phyloP scores from a whole-genome alignment of 2,797 vertebrate genomes.

The Xiphophorus birchmanni region DNA sequence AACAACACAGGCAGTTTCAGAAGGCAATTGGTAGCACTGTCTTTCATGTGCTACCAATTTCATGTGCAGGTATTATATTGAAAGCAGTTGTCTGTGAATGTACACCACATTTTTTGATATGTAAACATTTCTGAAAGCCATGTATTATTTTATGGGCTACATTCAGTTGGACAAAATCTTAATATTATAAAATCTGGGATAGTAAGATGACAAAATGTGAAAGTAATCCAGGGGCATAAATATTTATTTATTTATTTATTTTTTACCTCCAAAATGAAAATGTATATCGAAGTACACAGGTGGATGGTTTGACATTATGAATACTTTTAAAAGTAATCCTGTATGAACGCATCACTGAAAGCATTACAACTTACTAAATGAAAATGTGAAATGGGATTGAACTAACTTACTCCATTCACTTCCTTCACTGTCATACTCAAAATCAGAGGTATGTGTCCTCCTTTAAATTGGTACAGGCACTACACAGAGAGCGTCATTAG shows the following conservation, averaged over 20 bases:
- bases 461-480: conserved; percentile 24
- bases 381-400: neutral
- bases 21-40: neutral
- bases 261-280: neutral
- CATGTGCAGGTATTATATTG: neutral
- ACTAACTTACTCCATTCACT: too few species aligned
- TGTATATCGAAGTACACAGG: neutral
- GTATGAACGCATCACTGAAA: neutral
- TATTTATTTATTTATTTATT: neutral
- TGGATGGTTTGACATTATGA: neutral
- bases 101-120: neutral
- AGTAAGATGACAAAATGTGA: neutral
- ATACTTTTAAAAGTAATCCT: neutral
- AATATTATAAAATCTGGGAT: neutral
- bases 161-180: neutral
- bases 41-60: neutral
- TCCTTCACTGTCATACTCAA: neutral
- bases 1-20: neutral
- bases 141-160: neutral
- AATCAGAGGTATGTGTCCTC: conserved; percentile 1
- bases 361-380: neutral
- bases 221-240: neutral
- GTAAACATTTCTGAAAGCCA: neutral
- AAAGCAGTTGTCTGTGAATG: neutral
- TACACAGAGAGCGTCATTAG: conserved; percentile 9